A percentile compares a stretch with the other conserved stretches of the same genome.
These are phyloP conservation scores for Polypedilum pembai DNA, from an alignment of 1,140 invertebrate species.

Conservation along the genomic window DNA sequence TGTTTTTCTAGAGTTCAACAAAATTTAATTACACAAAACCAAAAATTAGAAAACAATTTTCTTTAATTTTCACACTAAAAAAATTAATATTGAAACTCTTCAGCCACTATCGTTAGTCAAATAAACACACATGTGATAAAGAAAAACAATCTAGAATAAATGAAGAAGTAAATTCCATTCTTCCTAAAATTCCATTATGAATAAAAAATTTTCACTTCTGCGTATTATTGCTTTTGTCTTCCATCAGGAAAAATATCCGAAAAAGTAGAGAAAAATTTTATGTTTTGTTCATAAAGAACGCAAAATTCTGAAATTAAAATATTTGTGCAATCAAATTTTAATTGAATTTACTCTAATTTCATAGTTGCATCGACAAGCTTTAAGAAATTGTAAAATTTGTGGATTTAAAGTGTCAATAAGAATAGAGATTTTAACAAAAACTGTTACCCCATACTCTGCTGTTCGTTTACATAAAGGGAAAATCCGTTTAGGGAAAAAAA, in stretches of 20 bases:
- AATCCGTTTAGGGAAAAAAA: neutral
- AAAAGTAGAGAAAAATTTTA: constrained; percentile 14
- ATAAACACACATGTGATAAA: neutral
- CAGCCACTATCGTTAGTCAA: neutral
- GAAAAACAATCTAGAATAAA: constrained; percentile 4
- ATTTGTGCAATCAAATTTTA: constrained; percentile 7
- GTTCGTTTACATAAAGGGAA: neutral
- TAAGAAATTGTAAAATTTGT: neutral
- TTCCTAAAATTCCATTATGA: neutral
- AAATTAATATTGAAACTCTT: no score
- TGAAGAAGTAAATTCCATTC: neutral
- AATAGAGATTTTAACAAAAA: neutral
- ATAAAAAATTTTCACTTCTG: neutral
- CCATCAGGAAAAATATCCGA: neutral
- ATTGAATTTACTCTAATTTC: neutral
- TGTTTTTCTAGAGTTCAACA: no score
- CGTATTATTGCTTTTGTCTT: neutral
- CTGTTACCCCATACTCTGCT: neutral
- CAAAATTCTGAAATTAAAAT: constrained; percentile 8
- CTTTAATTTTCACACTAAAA: no score
- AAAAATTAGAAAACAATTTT: no score
- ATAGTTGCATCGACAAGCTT: neutral
- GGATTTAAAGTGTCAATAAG: neutral
- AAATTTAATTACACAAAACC: no score
- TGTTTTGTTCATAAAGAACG: constrained; percentile 1